phyloP scores from a whole-genome alignment of 2,797 vertebrate genomes.

The Pseudochromis fuscus region DNA sequence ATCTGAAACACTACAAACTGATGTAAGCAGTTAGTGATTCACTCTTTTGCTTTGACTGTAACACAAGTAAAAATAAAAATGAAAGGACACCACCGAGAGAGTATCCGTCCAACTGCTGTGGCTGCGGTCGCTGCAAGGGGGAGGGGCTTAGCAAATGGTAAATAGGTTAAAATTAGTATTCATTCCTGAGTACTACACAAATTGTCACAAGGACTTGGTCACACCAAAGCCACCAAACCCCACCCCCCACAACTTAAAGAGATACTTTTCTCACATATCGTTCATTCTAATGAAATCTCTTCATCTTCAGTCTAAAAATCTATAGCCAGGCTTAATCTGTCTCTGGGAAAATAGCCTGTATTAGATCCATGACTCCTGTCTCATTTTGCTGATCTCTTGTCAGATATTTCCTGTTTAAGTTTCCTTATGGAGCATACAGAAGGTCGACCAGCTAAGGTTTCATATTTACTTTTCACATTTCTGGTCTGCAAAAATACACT shows the following conservation, averaged over 20 bases:
- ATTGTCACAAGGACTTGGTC: not conserved
- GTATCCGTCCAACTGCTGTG: too few species aligned
- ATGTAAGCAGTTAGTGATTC: not conserved
- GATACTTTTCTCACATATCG: not conserved
- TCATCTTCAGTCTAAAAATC: constrained; percentile 15
- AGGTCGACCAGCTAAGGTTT: constrained; percentile 57
- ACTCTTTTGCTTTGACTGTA: too few species aligned
- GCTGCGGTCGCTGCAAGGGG: too few species aligned
- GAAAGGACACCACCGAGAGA: too few species aligned
- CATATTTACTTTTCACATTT: constrained; percentile 70
- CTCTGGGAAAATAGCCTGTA: constrained; percentile 28
- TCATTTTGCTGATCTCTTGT: constrained; percentile 55
- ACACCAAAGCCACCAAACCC: constrained; percentile 1
- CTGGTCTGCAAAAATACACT: constrained; percentile 66
- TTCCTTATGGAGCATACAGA: constrained; percentile 37
- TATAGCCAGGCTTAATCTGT: not conserved
- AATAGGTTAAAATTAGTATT: not conserved
- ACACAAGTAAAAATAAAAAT: too few species aligned
- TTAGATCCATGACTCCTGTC: constrained; percentile 12
- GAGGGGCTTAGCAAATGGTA: too few species aligned
- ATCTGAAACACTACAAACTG: not conserved
- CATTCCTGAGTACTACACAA: not conserved
- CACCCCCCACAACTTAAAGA: not conserved
- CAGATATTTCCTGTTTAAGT: constrained; percentile 65
- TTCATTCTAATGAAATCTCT: constrained; percentile 3